These are phyloP conservation scores for Saccostrea cuccullata DNA, from an alignment of 1,140 invertebrate genomes.

Conservation along the genomic window DNA sequence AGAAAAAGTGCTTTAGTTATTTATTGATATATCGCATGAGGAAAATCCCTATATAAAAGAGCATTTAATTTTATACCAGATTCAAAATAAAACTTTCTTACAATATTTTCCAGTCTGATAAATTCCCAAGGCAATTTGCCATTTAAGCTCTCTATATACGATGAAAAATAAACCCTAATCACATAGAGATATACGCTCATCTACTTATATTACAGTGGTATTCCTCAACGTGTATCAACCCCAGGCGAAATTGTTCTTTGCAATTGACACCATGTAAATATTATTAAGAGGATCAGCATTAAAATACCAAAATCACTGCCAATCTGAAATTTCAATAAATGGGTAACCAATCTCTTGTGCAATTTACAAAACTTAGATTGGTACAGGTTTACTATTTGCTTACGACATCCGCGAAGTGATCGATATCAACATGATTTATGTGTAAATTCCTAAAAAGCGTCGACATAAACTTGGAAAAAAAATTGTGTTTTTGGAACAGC, in stretches of 20 bases:
- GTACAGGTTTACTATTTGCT: not conserved
- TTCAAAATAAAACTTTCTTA: not conserved
- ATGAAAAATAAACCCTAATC: not conserved
- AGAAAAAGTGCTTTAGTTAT: not conserved
- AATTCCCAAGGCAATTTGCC: not conserved
- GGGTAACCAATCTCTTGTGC: conserved; percentile 6
- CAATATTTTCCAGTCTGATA: conserved; percentile 1
- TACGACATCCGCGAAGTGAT: not conserved
- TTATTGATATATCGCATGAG: not conserved
- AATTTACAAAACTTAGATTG: not conserved
- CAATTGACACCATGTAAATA: conserved; percentile 18
- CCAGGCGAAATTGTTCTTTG: conserved; percentile 15
- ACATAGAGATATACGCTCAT: not conserved
- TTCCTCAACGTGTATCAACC: not conserved
- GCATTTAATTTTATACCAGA: not conserved
- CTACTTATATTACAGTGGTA: not conserved
- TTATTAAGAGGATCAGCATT: conserved; percentile 36
- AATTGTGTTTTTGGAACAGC: not conserved
- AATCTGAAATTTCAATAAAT: conserved; percentile 33
- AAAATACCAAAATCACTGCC: conserved; percentile 30
- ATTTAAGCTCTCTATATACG: not conserved
- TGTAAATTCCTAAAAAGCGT: not conserved
- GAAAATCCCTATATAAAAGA: not conserved
- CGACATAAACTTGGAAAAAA: not conserved
- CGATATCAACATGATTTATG: not conserved